Percentiles rank a stretch among this genome's conserved stretches.
phyloP scores from a whole-genome alignment of 2,797 vertebrate species.

The Eulemur mongoz region DNA sequence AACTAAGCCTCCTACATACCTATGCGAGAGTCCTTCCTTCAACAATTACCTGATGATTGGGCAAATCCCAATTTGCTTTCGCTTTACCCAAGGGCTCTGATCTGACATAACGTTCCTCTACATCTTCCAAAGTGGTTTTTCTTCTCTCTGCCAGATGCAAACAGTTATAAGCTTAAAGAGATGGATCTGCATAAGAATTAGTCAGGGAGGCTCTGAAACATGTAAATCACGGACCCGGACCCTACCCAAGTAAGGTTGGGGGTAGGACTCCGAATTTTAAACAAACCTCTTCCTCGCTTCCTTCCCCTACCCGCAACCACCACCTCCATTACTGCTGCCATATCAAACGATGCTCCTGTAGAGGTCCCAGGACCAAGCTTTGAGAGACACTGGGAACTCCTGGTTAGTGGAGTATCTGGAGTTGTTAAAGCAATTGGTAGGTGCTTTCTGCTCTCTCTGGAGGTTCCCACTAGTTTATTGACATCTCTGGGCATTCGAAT shows the following conservation, averaged over 20 bases:
- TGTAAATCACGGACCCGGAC: neutral
- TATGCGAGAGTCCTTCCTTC: neutral
- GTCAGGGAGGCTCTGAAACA: neutral
- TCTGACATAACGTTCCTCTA: neutral
- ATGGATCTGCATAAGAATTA: neutral
- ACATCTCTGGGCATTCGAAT: neutral
- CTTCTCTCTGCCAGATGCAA: neutral
- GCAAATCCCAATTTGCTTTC: neutral
- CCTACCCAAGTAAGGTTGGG: neutral
- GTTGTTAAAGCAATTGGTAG: neutral
- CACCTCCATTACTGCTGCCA: too few relatives aligned
- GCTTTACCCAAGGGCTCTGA: neutral
- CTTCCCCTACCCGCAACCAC: neutral
- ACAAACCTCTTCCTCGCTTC: neutral
- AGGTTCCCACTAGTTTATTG: neutral
- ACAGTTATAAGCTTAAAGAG: neutral
- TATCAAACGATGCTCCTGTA: neutral
- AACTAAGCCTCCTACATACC: neutral
- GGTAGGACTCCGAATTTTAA: neutral
- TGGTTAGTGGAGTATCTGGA: neutral
- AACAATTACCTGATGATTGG: neutral
- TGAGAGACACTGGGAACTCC: neutral
- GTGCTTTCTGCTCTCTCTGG: neutral
- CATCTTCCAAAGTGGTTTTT: neutral
- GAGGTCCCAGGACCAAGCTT: neutral